Conservation (phyloP, 2,113 vertebrate genomes). For the Passer domesticus region DNA sequence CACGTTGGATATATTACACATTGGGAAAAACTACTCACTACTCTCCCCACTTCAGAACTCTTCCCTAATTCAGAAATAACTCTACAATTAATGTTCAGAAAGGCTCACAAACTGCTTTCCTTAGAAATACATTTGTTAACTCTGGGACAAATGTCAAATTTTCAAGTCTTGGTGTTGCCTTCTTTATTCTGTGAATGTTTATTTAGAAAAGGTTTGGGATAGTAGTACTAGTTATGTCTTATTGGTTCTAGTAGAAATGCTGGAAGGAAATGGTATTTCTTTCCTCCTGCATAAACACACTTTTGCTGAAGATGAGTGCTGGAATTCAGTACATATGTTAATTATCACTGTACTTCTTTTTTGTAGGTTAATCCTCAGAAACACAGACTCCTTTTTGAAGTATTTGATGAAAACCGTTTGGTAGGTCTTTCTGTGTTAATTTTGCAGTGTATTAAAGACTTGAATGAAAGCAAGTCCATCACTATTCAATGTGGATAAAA, state of each 20-base stretch:
- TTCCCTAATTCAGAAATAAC: background rate
- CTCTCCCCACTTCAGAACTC: background rate
- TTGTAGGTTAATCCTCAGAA: conserved; percentile 89
- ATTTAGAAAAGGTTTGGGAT: background rate
- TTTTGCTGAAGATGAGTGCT: background rate
- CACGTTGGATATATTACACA: background rate
- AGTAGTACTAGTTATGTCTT: background rate
- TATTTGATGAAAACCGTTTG: conserved; percentile 98
- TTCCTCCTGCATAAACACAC: background rate
- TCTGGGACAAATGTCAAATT: background rate
- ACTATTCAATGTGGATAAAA: background rate
- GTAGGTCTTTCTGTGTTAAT: conserved; percentile 74
- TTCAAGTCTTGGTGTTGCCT: background rate
- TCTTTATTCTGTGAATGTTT: background rate
- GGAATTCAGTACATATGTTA: background rate
- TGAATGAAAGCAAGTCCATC: background rate
- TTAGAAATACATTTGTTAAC: background rate
- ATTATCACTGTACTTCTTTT: background rate
- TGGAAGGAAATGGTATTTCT: background rate
- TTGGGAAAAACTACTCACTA: background rate
- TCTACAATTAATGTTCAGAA: background rate
- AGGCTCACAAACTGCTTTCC: background rate
- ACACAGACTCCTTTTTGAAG: conserved; percentile 92
- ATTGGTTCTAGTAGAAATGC: background rate
- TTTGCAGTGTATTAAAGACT: background rate